These are phyloP conservation scores for Drosophila biarmipes DNA, from an alignment of 1,140 invertebrate genomes.

Conservation along the genomic window DNA sequence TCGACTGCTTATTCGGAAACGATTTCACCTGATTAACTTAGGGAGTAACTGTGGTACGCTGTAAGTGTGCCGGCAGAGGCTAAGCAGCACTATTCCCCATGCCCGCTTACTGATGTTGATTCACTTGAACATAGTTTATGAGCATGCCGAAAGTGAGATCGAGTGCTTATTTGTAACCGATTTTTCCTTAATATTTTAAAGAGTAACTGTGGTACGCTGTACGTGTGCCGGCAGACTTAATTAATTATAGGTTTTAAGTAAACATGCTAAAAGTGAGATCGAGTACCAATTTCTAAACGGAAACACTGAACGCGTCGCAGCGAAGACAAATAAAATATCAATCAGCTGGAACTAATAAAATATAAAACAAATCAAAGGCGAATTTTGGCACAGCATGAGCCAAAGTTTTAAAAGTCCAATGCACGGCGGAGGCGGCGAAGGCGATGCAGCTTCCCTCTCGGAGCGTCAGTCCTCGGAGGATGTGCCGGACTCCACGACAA, in stretches of 20 bases:
- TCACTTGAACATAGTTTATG: background rate
- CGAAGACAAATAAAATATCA: slow-evolving; percentile 15
- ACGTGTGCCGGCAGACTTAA: too few relatives aligned
- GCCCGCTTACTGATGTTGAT: too few relatives aligned
- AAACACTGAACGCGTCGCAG: background rate
- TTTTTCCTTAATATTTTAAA: too few relatives aligned
- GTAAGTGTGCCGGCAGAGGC: too few relatives aligned
- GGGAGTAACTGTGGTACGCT: too few relatives aligned
- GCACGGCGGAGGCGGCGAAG: slow-evolving; percentile 36
- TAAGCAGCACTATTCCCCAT: too few relatives aligned
- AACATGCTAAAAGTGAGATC: slow-evolving; percentile 3
- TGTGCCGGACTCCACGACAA: slow-evolving; percentile 67
- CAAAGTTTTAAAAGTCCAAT: slow-evolving; percentile 81
- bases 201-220: too few relatives aligned
- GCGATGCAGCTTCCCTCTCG: slow-evolving; percentile 38
- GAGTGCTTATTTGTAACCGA: background rate
- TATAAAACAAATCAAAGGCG: slow-evolving; percentile 14
- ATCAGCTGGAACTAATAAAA: slow-evolving; percentile 12
- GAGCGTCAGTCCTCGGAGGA: slow-evolving; percentile 80
- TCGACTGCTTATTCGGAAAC: background rate
- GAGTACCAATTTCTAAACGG: background rate
- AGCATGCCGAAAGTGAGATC: slow-evolving; percentile 5
- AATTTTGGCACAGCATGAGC: slow-evolving; percentile 72
- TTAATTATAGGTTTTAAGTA: too few relatives aligned
- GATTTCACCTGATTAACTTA: too few relatives aligned